Evolutionary conservation across 2,888 invertebrate species (phyloP), one percentile per base, ranked within the genome.

Genomic region (Rhyacophila evoluta): DNA sequence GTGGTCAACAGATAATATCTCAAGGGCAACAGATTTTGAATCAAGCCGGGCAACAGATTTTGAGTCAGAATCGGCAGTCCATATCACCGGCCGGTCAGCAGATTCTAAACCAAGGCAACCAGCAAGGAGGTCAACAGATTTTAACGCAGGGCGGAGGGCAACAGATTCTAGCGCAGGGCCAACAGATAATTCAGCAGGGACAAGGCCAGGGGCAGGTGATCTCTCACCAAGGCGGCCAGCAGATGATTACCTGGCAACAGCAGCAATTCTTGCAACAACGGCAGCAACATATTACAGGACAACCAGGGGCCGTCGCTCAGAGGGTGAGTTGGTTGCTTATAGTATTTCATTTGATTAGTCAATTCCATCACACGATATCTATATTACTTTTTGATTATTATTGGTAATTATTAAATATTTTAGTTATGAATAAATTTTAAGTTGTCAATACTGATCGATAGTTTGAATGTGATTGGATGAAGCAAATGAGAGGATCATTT

Each of bases 231-330:
- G 74, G 73, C 11, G 81, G 81, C 0, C 89, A 88, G 84, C 88
- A 87, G 84, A 88, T 89, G 12, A 86, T 88, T 0, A 74, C 80
- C 89, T 89, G 89, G 81, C 89, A 89, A 79, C 84, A 84, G 68
- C 90, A 90, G 82, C 89, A 89, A 82, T 90, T 89, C 78, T 84
- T 90, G 82, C 89, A 87, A 82, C 89, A 89, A 82, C 86, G 89
- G 41, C 91, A 91, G 83, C 91, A 85, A 78, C 84, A 90, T 82
- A 80, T 85, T 38, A 81, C 84, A 12, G 89, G 88, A 36, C 91
- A 90, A 82, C 89, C 89, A 0, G 89, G 89, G 74, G 86, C 88
- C 79, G 89, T 90, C 4, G 90, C 89, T 78, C 90, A 89, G 77
- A 86, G 89, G 86, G 89, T 89, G 84, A 86, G 75, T 33, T 15